Evolutionary conservation across 2,888 invertebrate species (phyloP).

Genomic region (Lasioglossum pauxillum): DNA sequence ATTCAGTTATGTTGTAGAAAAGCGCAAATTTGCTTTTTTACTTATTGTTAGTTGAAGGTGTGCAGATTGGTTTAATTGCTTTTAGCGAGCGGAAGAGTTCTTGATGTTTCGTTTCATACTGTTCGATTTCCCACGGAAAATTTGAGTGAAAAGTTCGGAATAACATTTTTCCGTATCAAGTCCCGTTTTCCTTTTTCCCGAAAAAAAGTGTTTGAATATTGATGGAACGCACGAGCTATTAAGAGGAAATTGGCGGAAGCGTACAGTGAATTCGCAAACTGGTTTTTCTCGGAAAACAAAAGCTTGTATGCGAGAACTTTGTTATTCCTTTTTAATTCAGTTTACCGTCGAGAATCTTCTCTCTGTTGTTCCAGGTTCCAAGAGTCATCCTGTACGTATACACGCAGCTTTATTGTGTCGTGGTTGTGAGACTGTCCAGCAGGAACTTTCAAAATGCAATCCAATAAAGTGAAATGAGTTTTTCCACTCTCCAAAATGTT

Average conservation of each 20-base stretch:
- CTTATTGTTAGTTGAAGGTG: no score
- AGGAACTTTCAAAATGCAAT: not conserved
- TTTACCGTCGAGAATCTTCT: not conserved
- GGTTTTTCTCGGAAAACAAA: not conserved
- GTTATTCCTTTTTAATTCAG: not conserved
- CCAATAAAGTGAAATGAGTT: not conserved
- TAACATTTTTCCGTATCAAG: not conserved
- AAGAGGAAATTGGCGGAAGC: not conserved
- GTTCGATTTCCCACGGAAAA: not conserved
- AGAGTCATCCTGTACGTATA: not conserved
- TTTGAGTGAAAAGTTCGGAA: not conserved
- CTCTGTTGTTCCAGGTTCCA: not conserved
- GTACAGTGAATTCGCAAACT: not conserved
- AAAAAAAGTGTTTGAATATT: not conserved
- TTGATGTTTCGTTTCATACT: not conserved
- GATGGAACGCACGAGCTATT: not conserved
- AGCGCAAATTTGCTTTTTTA: no score
- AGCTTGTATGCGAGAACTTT: not conserved
- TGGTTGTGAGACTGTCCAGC: no score
- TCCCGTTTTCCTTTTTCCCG: not conserved
- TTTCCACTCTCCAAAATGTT: no score
- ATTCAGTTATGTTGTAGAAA: no score
- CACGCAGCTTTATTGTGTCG: no score
- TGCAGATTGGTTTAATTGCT: not conserved
- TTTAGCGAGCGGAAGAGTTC: no score